These are phyloP conservation scores for Pristiophorus japonicus DNA, from an alignment of 2,113 vertebrate genomes.

Conservation along the genomic window DNA sequence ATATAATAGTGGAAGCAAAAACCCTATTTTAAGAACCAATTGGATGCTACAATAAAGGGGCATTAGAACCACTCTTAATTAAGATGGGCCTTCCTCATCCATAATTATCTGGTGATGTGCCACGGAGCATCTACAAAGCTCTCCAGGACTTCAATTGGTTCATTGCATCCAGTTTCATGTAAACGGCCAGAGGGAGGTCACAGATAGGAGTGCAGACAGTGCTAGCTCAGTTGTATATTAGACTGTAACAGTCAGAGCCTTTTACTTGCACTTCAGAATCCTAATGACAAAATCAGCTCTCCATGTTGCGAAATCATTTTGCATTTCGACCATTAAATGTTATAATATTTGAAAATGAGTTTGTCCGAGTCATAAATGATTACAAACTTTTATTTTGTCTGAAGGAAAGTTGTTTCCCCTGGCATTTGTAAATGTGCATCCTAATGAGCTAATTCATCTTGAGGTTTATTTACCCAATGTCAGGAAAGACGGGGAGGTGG, in stretches of 20 bases:
- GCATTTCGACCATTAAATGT: background rate
- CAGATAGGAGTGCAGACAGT: background rate
- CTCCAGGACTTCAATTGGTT: background rate
- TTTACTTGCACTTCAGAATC: background rate
- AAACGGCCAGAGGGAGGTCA: conserved; percentile 22
- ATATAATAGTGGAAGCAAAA: background rate
- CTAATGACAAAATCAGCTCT: background rate
- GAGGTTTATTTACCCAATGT: background rate
- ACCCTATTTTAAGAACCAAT: background rate
- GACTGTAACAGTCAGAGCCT: background rate
- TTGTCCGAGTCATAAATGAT: background rate
- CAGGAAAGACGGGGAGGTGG: too few relatives aligned
- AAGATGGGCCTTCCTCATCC: background rate
- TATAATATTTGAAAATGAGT: background rate
- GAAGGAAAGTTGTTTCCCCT: background rate
- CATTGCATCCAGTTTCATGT: background rate
- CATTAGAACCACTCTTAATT: background rate
- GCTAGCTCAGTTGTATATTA: background rate
- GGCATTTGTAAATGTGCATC: background rate
- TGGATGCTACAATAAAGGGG: background rate
- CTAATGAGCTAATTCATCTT: background rate
- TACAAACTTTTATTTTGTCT: background rate
- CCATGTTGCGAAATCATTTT: background rate
- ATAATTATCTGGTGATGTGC: conserved; percentile 5
- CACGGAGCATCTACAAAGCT: background rate